Conservation (phyloP, 2,888 invertebrate genomes). For the Leptura quadrifasciata region DNA sequence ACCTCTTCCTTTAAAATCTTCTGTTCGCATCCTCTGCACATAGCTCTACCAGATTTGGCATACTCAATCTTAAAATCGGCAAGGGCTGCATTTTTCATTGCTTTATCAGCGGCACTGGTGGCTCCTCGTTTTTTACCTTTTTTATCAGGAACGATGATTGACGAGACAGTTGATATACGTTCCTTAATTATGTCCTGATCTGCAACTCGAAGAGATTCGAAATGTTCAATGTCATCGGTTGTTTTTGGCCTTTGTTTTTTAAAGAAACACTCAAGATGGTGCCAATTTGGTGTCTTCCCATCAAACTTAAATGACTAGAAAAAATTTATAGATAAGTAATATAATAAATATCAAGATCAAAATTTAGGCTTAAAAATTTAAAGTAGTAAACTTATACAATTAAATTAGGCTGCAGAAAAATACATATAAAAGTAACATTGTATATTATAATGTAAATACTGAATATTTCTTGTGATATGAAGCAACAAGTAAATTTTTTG, state of each 20-base stretch:
- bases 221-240: constrained; percentile 86
- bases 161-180: constrained; percentile 75
- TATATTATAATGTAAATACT: too few species aligned
- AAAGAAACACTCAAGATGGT: constrained; percentile 92
- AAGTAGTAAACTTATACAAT: not conserved
- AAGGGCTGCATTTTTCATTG: constrained; percentile 70
- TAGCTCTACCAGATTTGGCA: constrained; percentile 88
- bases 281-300: constrained; percentile 92
- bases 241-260: constrained; percentile 84
- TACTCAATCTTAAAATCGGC: constrained; percentile 88
- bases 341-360: too few species aligned
- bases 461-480: too few species aligned
- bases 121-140: constrained; percentile 75
- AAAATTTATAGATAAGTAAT: constrained; percentile 46
- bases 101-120: constrained; percentile 61
- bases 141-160: constrained; percentile 73
- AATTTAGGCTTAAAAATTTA: too few species aligned
- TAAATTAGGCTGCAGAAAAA: constrained; percentile 2
- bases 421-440: not conserved
- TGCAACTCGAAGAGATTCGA: constrained; percentile 85
- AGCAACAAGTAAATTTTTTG: too few species aligned
- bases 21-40: constrained; percentile 89
- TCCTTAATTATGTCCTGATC: constrained; percentile 89
- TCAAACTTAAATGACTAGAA: constrained; percentile 90
- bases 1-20: constrained; percentile 86